Base-by-base conservation (phyloP, 2,113 vertebrate genomes). In the Proterorhinus semilunaris region DNA sequence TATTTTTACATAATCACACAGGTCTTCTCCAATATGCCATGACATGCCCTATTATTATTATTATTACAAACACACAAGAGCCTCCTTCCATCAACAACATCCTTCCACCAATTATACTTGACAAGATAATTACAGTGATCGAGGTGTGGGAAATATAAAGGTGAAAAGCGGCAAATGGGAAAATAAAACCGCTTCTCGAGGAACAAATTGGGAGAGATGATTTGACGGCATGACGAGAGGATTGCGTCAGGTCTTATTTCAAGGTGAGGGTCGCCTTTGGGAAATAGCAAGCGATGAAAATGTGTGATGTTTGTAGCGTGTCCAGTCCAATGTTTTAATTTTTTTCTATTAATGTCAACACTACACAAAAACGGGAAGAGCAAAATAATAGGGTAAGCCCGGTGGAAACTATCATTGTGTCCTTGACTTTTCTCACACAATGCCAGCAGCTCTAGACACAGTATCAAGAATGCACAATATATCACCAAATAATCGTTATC, bases 371-470 rank as follows among this genome's bases (percentile, higher is more conserved):
- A 3, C 4, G 27, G 27, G 27, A 36, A 36, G 27, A 36, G 27
- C 27, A 2, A 36, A 36, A 36, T 4, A 36, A 36, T 36, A 36
- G 4, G 27, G 27, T 4, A 36, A 36, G 15, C n/a, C n/a, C 15
- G n/a, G 15, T 8, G 7, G 5, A 27, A 6, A 55, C 1, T 5
- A 21, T 27, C 9, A 27, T 21, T 27, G 17, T 55, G 53, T 55
- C 53, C 53, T 55, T 55, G 53, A 55, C 53, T 27, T 55, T 27
- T 11, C 53, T 53, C 52, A 53, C 51, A 53, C n/a, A 52, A n/a
- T 27, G 6, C 15, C 5, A n/a, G 15, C 10, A 49, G 13, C 50
- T n/a, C 12, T 8, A 5, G 16, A 3, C 9, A 27, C 53, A 27
- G 10, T 27, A 55, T 1, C 17, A 8, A 21, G n/a, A 55, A 17